Conservation (phyloP, 2,113 vertebrate species). For the Tachycineta bicolor region DNA sequence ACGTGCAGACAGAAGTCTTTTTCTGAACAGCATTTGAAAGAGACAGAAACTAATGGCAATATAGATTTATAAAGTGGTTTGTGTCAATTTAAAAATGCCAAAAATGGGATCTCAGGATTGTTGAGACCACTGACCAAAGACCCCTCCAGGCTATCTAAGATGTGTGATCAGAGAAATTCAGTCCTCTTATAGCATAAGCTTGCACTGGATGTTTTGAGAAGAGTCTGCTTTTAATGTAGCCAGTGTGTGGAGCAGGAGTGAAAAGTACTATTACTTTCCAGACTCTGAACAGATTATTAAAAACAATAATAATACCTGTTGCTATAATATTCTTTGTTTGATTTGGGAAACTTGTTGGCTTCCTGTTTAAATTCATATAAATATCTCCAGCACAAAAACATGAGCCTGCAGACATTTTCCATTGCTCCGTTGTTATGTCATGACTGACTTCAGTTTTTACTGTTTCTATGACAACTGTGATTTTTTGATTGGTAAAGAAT, state of each 20-base stretch:
- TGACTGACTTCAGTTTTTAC: slow-evolving; percentile 66
- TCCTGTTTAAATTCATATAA: slow-evolving; percentile 28
- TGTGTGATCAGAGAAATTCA: neutral
- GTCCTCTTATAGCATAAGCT: neutral
- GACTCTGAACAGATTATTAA: neutral
- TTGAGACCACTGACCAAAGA: neutral
- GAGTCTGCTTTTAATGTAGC: neutral
- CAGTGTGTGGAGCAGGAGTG: neutral
- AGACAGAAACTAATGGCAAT: neutral
- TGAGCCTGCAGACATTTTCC: slow-evolving; percentile 52
- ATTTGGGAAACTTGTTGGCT: neutral
- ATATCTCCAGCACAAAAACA: slow-evolving; percentile 10
- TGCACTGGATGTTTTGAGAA: neutral
- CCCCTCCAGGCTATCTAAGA: neutral
- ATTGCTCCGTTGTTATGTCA: slow-evolving; percentile 57
- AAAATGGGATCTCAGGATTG: neutral
- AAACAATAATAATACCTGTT: neutral
- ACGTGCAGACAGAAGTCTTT: neutral
- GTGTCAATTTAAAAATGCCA: neutral
- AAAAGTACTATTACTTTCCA: neutral
- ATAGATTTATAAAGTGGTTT: neutral
- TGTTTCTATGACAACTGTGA: slow-evolving; percentile 74
- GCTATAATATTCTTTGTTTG: neutral
- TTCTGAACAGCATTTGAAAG: neutral
- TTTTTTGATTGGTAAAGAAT: slow-evolving; percentile 67